Evolutionary conservation across 2,888 invertebrate species (phyloP).

Genomic region (Erebia ligea): DNA sequence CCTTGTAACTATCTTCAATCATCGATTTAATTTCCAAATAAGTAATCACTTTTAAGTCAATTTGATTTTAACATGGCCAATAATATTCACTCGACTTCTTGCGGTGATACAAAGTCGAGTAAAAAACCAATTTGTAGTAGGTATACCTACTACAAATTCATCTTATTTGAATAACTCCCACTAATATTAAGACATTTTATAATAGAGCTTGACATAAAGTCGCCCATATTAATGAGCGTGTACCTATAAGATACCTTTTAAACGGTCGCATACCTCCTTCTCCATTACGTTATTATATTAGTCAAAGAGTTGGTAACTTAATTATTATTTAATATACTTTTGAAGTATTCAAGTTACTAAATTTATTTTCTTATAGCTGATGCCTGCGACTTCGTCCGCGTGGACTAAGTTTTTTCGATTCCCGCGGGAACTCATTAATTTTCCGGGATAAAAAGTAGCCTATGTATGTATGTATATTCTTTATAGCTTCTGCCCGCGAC

Average conservation of each 20-base stretch:
- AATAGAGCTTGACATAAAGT: slow-evolving; percentile 10
- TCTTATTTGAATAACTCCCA: neutral
- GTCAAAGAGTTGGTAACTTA: neutral
- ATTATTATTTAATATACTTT: too few relatives aligned
- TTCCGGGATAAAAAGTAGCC: too few relatives aligned
- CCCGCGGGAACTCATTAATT: too few relatives aligned
- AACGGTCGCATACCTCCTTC: slow-evolving; percentile 7
- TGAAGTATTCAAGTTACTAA: too few relatives aligned
- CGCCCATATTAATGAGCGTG: slow-evolving; percentile 12
- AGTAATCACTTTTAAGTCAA: neutral
- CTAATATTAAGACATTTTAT: neutral
- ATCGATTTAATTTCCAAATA: neutral
- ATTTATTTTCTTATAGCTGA: too few relatives aligned
- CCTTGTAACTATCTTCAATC: neutral
- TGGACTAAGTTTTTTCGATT: too few relatives aligned
- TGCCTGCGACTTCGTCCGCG: too few relatives aligned
- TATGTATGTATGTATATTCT: too few relatives aligned
- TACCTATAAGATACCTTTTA: neutral
- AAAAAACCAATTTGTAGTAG: neutral
- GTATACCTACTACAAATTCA: neutral
- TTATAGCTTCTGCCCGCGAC: too few relatives aligned
- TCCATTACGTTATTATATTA: neutral
- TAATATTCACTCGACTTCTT: too few relatives aligned
- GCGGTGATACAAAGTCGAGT: too few relatives aligned
- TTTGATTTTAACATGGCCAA: neutral